Conservation (phyloP, 2,113 vertebrate species). For the Delphinus delphis region DNA sequence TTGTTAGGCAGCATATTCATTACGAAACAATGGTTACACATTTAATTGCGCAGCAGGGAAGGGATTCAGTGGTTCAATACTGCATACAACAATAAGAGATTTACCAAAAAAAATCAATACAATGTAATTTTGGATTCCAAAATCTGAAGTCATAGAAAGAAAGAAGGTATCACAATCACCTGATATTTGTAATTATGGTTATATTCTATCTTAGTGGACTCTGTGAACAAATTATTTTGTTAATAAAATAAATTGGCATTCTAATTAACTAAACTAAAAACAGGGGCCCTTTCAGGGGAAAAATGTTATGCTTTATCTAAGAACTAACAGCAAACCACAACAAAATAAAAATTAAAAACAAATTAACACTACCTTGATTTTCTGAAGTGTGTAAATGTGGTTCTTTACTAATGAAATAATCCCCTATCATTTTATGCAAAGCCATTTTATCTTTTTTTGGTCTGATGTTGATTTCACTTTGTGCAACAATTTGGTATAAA, state of each 20-base stretch:
- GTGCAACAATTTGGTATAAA: neutral
- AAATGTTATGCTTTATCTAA: neutral
- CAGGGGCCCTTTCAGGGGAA: neutral
- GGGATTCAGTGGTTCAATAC: slow-evolving; percentile 62
- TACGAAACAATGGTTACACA: slow-evolving; percentile 71
- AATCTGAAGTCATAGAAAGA: slow-evolving; percentile 47
- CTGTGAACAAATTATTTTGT: slow-evolving; percentile 48
- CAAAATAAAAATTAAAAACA: neutral
- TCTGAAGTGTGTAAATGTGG: neutral
- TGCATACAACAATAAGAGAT: slow-evolving; percentile 69
- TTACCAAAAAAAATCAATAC: slow-evolving; percentile 67
- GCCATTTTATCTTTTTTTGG: neutral
- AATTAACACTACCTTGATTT: neutral
- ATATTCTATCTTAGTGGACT: slow-evolving; percentile 41
- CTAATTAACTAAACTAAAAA: neutral
- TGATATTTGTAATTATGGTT: slow-evolving; percentile 49
- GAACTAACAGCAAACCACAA: neutral
- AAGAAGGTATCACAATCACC: neutral
- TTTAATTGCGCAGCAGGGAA: slow-evolving; percentile 79
- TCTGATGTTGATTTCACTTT: neutral
- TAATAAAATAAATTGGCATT: slow-evolving; percentile 51
- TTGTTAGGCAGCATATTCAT: slow-evolving; percentile 77
- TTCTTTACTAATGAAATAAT: neutral
- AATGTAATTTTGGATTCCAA: slow-evolving; percentile 64
- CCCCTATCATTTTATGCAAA: neutral